phyloP scores from a whole-genome alignment of 37 sponge, comb jelly and placozoan genomes.

The Ianthella basta region DNA sequence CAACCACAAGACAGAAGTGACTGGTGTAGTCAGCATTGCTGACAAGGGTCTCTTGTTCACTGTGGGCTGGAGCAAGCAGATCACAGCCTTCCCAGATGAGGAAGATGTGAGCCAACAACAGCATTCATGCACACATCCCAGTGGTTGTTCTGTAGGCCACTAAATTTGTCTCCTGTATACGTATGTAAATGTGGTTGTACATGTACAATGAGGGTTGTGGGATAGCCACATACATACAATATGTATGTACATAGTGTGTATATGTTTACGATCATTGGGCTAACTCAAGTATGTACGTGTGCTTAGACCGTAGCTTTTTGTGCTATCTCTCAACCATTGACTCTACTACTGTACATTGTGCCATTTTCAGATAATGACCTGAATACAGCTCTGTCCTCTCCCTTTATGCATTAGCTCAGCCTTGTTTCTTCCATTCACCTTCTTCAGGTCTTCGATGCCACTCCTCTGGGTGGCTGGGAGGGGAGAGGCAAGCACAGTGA shows the following conservation, averaged over 20 bases:
- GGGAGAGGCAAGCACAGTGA: constrained; percentile 54
- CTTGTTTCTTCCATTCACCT: not conserved
- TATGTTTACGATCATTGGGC: not conserved
- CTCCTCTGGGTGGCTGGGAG: constrained; percentile 56
- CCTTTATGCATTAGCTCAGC: too few species aligned
- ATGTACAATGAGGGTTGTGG: too few species aligned
- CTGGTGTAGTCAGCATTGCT: constrained; percentile 70
- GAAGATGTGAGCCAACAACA: constrained; percentile 31
- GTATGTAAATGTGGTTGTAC: constrained; percentile 3
- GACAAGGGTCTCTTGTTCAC: constrained; percentile 76
- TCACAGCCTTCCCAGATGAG: constrained; percentile 65
- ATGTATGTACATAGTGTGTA: not conserved
- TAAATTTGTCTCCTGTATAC: not conserved
- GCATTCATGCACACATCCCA: too few species aligned
- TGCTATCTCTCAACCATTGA: too few species aligned
- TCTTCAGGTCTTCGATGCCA: constrained; percentile 54
- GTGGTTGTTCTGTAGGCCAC: not conserved
- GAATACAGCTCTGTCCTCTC: too few species aligned
- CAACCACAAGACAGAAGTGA: constrained; percentile 65
- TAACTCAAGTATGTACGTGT: not conserved
- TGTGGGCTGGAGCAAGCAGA: constrained; percentile 88
- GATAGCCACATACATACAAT: too few species aligned
- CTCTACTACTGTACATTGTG: too few species aligned
- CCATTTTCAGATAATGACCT: too few species aligned
- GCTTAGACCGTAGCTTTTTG: too few species aligned